A percentile compares a stretch with the other conserved stretches of the same genome.
Evolutionary conservation across 2,888 invertebrate genomes (phyloP).

Genomic region (Argynnis bischoffii): DNA sequence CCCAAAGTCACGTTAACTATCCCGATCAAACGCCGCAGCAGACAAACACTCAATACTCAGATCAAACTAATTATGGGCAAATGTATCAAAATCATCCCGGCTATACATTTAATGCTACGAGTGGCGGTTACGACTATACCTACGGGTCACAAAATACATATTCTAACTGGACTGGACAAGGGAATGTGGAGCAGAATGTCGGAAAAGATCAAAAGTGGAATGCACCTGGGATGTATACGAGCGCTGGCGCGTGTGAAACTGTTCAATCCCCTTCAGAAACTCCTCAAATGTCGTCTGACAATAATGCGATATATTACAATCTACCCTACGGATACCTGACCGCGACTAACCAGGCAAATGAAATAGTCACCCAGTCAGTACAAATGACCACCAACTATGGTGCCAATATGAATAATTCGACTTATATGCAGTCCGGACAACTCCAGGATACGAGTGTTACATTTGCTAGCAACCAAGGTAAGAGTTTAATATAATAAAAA

Average conservation of each 20-base stretch:
- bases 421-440: slow-evolving; percentile 68
- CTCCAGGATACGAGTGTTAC: slow-evolving; percentile 60
- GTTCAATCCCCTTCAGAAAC: slow-evolving; percentile 75
- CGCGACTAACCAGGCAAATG: slow-evolving; percentile 55
- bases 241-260: slow-evolving; percentile 70
- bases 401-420: slow-evolving; percentile 64
- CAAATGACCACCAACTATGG: slow-evolving; percentile 61
- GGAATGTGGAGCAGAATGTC: slow-evolving; percentile 51
- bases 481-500: slow-evolving; percentile 48
- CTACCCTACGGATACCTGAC: slow-evolving; percentile 76
- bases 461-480: slow-evolving; percentile 69
- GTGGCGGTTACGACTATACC: slow-evolving; percentile 83
- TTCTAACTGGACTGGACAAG: slow-evolving; percentile 48
- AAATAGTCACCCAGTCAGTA: slow-evolving; percentile 49
- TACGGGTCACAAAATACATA: slow-evolving; percentile 83
- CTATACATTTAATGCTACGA: slow-evolving; percentile 80
- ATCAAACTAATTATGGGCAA: slow-evolving; percentile 54
- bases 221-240: slow-evolving; percentile 70
- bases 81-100: slow-evolving; percentile 83
- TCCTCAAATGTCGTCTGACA: slow-evolving; percentile 49
- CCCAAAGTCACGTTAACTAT: slow-evolving; percentile 41
- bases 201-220: slow-evolving; percentile 57
- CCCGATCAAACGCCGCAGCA: slow-evolving; percentile 51
- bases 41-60: slow-evolving; percentile 44
- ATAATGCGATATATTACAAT: slow-evolving; percentile 68